phyloP scores from a whole-genome alignment of 1,140 invertebrate species.

The Neodiprion lecontei region DNA sequence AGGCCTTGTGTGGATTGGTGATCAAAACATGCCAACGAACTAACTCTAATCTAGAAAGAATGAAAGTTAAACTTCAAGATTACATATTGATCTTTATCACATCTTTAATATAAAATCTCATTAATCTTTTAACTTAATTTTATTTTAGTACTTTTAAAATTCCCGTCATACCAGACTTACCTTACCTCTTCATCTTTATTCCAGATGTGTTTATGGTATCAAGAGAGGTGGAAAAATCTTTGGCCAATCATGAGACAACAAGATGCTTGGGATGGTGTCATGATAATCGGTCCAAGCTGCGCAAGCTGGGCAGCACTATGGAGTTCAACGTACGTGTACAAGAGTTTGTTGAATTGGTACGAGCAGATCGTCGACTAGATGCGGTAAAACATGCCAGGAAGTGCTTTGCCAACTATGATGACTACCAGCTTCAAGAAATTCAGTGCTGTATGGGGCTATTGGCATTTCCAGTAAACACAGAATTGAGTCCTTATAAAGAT shows the following conservation, averaged over 20 bases:
- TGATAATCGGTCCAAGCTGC: conserved; percentile 95
- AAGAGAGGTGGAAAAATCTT: conserved; percentile 83
- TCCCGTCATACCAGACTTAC: no score
- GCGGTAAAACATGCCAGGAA: conserved; percentile 95
- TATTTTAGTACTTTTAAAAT: no score
- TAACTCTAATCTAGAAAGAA: no score
- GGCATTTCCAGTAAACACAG: conserved; percentile 85
- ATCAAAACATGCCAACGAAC: no score
- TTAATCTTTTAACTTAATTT: no score
- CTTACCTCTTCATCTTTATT: conserved; percentile 33
- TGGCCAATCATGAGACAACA: conserved; percentile 81
- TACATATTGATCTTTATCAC: no score
- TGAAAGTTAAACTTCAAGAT: no score
- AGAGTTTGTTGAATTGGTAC: conserved; percentile 96
- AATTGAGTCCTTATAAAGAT: conserved; percentile 75
- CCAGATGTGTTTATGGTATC: conserved; percentile 88
- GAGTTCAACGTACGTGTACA: conserved; percentile 90
- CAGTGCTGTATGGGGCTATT: conserved; percentile 95
- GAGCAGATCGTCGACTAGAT: conserved; percentile 83
- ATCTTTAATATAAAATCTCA: no score
- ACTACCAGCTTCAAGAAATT: conserved; percentile 86
- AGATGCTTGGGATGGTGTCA: conserved; percentile 96
- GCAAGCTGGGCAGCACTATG: conserved; percentile 89
- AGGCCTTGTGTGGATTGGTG: no score
- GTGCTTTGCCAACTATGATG: conserved; percentile 86